Conservation (phyloP, 1,140 invertebrate genomes). For the Danaus melanippus region DNA sequence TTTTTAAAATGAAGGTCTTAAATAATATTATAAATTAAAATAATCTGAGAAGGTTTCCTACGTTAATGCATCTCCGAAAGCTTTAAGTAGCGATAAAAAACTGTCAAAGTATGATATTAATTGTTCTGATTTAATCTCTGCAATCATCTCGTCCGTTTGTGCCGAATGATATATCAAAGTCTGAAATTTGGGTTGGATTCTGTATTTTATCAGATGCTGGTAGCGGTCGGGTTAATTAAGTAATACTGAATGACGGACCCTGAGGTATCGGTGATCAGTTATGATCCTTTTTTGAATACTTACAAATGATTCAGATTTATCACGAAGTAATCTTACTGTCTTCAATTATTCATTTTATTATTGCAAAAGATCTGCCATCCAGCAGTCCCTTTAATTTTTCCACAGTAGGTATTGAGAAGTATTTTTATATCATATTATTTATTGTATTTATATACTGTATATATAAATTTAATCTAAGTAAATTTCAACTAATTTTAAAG, state of each 20-base stretch:
- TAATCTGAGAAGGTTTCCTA: too few relatives aligned
- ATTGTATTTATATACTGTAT: background rate
- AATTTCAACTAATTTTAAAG: constrained; percentile 1
- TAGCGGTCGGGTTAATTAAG: constrained; percentile 39
- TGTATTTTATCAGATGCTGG: constrained; percentile 49
- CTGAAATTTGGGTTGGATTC: constrained; percentile 46
- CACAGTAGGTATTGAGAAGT: background rate
- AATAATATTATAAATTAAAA: too few relatives aligned
- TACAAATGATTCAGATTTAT: constrained; percentile 19
- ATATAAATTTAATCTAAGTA: constrained; percentile 4
- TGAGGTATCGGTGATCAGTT: constrained; percentile 15
- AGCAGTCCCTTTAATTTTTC: constrained; percentile 1
- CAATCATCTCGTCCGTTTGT: constrained; percentile 26
- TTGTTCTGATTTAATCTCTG: constrained; percentile 37
- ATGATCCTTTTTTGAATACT: constrained; percentile 16
- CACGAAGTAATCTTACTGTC: constrained; percentile 14
- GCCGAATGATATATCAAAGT: constrained; percentile 53
- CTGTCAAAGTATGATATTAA: constrained; percentile 43
- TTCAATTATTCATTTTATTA: constrained; percentile 15
- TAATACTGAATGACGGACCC: constrained; percentile 22
- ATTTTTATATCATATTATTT: background rate
- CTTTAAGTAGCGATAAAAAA: constrained; percentile 8
- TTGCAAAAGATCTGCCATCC: constrained; percentile 7
- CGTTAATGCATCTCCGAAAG: constrained; percentile 6
- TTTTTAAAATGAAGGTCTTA: too few relatives aligned